phyloP scores from a whole-genome alignment of 2,797 vertebrate genomes.

The Pipistrellus pipistrellus region DNA sequence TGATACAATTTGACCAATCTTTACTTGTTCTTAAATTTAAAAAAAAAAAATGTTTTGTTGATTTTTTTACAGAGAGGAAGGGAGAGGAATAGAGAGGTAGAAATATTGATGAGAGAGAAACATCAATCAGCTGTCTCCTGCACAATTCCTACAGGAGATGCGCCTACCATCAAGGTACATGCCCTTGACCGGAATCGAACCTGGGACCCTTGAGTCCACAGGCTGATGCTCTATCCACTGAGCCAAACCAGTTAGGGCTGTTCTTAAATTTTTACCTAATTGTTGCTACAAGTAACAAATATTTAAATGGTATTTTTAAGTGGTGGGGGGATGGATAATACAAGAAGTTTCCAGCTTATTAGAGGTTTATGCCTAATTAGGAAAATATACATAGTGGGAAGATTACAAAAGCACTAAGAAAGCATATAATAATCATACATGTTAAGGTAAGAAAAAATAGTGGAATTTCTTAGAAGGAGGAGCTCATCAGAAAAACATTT shows the following conservation, averaged over 20 bases:
- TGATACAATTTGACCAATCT: conserved; percentile 6
- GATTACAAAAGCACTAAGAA: conserved; percentile 18
- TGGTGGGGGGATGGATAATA: neutral
- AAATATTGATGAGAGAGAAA: too few species aligned
- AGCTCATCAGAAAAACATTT: conserved; percentile 48
- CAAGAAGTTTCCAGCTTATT: neutral
- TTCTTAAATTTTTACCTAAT: neutral
- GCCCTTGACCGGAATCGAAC: too few species aligned
- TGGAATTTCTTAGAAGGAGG: neutral
- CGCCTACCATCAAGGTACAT: too few species aligned
- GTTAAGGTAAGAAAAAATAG: conserved; percentile 17
- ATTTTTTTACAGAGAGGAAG: too few species aligned
- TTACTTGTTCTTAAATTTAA: neutral
- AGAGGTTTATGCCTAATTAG: neutral
- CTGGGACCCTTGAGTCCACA: too few species aligned
- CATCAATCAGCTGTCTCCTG: too few species aligned
- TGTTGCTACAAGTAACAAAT: conserved; percentile 8
- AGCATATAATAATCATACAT: neutral
- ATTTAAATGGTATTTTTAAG: conserved; percentile 63
- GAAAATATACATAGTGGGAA: neutral
- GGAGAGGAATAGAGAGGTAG: too few species aligned
- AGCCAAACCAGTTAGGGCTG: too few species aligned
- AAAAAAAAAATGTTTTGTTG: neutral
- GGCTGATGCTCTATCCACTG: too few species aligned
- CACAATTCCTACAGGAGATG: too few species aligned